Base-by-base conservation (phyloP, 2,797 vertebrate genomes). In the Falco concolor region DNA sequence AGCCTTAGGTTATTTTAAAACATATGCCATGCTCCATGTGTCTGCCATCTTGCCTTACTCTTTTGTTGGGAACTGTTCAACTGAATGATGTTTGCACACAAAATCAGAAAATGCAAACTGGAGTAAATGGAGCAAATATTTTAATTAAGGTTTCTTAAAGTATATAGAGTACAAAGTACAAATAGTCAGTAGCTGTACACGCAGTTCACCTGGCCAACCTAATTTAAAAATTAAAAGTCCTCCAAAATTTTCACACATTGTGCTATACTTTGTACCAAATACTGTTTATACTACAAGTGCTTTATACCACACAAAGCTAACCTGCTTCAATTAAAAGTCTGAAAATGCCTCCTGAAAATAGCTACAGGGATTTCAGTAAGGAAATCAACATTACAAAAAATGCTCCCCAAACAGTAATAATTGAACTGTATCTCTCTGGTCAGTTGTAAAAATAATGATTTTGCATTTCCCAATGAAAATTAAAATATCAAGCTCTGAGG, bases 401-500 rank as follows among this genome's bases (percentile, higher is more conserved):
- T 2, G 3, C 8, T 89, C 34, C 61, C 75, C 84, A 30, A 86
- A 86, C 20, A 49, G 23, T 49, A 89, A 72, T 87, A 85, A 49
- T 65, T 47, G n/a, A 57, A 57, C 17, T 69, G 7, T 54, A 42
- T 73, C 34, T 82, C 64, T 89, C 75, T 81, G 57, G 47, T 60
- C 60, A 89, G 56, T 72, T 89, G 92, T 72, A 90, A 92, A 96
- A 96, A 76, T 52, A 74, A 83, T 14, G 84, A 50, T 77, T 96
- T 92, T 77, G 8, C 15, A 65, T 92, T 93, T 96, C 42, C 52
- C 42, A 40, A 50, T 60, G 65, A 87, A 93, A 96, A 93, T 47
- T 50, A 89, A 93, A 93, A 81, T 82, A 69, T 34, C 49, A 56
- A 49, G 38, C 90, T 84, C 75, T 87, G 42, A 80, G 24, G 32